phyloP scores from a whole-genome alignment of 2,113 vertebrate species.

The Tor tambroides region DNA sequence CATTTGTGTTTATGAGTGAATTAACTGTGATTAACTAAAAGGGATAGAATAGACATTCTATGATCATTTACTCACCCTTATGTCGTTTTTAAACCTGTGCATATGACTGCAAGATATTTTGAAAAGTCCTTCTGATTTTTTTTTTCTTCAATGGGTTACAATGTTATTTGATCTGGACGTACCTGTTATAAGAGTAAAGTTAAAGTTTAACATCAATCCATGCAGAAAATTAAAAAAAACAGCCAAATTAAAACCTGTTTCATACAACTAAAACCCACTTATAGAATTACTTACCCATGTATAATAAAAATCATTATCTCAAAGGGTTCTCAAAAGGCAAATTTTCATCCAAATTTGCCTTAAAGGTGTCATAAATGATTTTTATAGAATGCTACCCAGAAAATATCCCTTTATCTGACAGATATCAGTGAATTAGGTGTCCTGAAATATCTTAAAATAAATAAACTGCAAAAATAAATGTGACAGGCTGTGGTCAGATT shows the following conservation, averaged over 20 bases:
- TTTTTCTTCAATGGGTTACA: not conserved
- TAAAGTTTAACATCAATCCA: not conserved
- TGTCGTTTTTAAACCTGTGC: not conserved
- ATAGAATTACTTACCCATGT: too few relatives aligned
- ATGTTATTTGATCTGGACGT: not conserved
- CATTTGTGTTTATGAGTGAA: not conserved
- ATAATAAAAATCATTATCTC: too few relatives aligned
- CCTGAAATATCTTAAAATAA: constrained; percentile 11
- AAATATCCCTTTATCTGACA: not conserved
- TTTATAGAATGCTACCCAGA: too few relatives aligned
- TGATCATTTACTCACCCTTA: not conserved
- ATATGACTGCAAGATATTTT: not conserved
- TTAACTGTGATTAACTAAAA: not conserved
- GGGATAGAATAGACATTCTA: not conserved
- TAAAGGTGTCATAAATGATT: too few relatives aligned
- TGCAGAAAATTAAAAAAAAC: not conserved
- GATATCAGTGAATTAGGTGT: not conserved
- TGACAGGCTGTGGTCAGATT: constrained; percentile 1
- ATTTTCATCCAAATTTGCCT: too few relatives aligned
- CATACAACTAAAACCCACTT: not conserved
- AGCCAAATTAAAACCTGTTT: not conserved
- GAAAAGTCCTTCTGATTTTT: not conserved
- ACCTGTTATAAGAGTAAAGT: not conserved
- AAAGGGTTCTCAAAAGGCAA: too few relatives aligned
- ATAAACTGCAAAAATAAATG: not conserved